Evolutionary conservation across 2,797 vertebrate species (phyloP), one percentile per base, ranked within the genome.

Genomic region (Microctenopoma lineatum): DNA sequence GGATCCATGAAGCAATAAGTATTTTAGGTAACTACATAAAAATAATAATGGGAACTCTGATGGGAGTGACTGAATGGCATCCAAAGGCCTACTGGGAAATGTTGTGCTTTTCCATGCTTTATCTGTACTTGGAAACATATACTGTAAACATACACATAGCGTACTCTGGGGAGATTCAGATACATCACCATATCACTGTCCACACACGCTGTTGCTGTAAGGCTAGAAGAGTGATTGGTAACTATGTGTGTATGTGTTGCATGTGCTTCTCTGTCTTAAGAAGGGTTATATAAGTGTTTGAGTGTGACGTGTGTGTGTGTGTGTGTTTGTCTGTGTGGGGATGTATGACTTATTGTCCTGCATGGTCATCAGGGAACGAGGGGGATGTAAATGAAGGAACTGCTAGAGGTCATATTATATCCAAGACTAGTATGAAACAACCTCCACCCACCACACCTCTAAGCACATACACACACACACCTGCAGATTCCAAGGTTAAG

Each of bases 21-120:
- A 36, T 36, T 36, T 36, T 10, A 39, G 3, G 11, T 8, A 25
- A 36, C 11, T 42, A 10, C 16, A 26, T 57, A 62, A 66, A 59
- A 66, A 59, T 14, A 68, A 55, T 46, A 59, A 48, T 52, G 21
- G 53, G 7, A 63, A 14, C 0, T 0, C 38, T 65, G 55, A 65
- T 45, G 32, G 46, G 53, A 62, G 52, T 50, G 59, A 74, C n/a
- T 71, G 25, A 36, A 74, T 1, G 21, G 60, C 42, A 53, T 76
- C 66, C 74, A 58, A 45, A 75, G 66, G 80, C 73, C 66, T 21
- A 16, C 34, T 75, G 50, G 44, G 68, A 75, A 80, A 70, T 59
- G 11, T 39, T 0, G 29, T 66, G 54, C 59, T 83, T 81, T 85
- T 76, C 51, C 69, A 61, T 39, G 16, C 56, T 74, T 39, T 65